Percentiles rank a stretch among this genome's conserved stretches.
phyloP scores from a whole-genome alignment of 2,113 vertebrate genomes.

The Xenopus tropicalis region UCB_Xtro_10.0 CM004445.2:72340001-72340500 shows the following conservation, averaged over 20 bases:
- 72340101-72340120: neutral
- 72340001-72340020: constrained; percentile 93
- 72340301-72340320: no score
- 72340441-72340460: no score
- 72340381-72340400: no score
- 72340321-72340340: no score
- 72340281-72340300: no score
- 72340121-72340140: neutral
- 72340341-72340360: no score
- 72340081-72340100: no score
- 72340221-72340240: neutral
- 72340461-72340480: no score
- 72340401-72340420: no score
- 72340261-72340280: no score
- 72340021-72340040: constrained; percentile 98
- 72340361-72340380: no score
- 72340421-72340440: no score
- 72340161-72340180: neutral
- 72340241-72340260: neutral
- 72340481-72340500: neutral
- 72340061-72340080: neutral
- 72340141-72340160: neutral
- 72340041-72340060: constrained; percentile 88
- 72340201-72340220: constrained; percentile 6
- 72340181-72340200: neutral